Base-by-base conservation (phyloP, 2,888 invertebrate genomes). In the Ochropacha duplaris region DNA sequence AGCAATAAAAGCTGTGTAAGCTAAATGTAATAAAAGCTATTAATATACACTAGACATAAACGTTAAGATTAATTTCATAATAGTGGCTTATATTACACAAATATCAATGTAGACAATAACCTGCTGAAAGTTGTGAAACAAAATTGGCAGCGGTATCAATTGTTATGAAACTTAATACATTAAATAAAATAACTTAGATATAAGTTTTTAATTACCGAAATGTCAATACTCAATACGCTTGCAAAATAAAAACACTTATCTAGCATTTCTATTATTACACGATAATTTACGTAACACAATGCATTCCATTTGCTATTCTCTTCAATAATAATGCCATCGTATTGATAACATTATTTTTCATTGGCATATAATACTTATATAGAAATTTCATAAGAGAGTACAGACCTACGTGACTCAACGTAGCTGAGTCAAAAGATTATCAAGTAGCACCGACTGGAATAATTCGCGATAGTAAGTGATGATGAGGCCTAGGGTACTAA, bases 171-270 rank as follows among this genome's bases (percentile, higher is more conserved):
- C 44, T 19, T n/a, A 36, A 36, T n/a, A 36, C 36, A 44, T 44
- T 8, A 44, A 44, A 19, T 44, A 19, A 44, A 36, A n/a, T 1
- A 44, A 14, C 19, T 44, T 44, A 8, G 19, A 19, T 44, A 19
- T 19, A 19, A 44, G 44, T 44, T 44, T 44, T 44, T 44, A 44
- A 44, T 44, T 44, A 44, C 44, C n/a, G 19, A 44, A 44, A 67
- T 66, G 74, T 70, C 69, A 70, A 70, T 74, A 44, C 44, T 44
- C 39, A 16, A 39, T 62, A 70, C 71, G 61, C 70, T 78, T 79
- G 68, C 76, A 72, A 76, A 81, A 80, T 74, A 72, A 69, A 71
- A 76, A 65, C 60, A 61, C 66, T 80, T 76, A 72, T 74, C 70
- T 66, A 58, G 70, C 58, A 58, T 55, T 64, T 72, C 70, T 69